Conservation (phyloP, 1,140 invertebrate species). For the Nomia melanderi region DNA sequence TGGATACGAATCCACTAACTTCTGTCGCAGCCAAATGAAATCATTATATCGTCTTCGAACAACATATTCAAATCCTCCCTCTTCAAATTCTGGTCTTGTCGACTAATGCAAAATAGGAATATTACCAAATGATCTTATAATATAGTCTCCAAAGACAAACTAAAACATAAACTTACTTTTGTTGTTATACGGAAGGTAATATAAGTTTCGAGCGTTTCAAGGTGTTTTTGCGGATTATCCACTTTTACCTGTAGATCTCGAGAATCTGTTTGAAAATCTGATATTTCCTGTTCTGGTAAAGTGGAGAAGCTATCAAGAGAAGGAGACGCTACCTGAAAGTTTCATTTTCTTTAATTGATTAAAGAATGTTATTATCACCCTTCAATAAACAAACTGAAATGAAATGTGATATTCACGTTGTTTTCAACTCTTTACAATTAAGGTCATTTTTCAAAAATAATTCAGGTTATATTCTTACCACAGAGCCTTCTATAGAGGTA, state of each 20-base stretch:
- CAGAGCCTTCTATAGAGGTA: constrained; percentile 78
- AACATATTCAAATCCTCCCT: constrained; percentile 83
- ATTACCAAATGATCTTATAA: background rate
- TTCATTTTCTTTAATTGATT: background rate
- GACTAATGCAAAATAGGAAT: constrained; percentile 77
- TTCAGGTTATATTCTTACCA: constrained; percentile 70
- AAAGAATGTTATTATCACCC: background rate
- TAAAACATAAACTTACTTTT: constrained; percentile 79
- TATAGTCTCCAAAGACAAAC: background rate
- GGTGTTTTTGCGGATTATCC: constrained; percentile 90
- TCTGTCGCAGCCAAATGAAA: constrained; percentile 87
- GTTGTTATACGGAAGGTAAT: constrained; percentile 88
- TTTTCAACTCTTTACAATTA: background rate
- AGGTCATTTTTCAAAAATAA: constrained; percentile 4
- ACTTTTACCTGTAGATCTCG: constrained; percentile 86
- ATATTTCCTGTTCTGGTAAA: constrained; percentile 82
- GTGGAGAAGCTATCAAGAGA: constrained; percentile 85
- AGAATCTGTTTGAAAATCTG: constrained; percentile 81
- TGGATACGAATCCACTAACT: constrained; percentile 85
- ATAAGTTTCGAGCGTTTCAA: constrained; percentile 88
- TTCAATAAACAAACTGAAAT: background rate
- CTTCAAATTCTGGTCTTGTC: constrained; percentile 85
- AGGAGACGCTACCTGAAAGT: constrained; percentile 81
- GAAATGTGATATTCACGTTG: too few species aligned
- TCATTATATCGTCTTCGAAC: constrained; percentile 89